Evolutionary conservation across 2,888 invertebrate species (phyloP), one percentile per base, ranked within the genome.

Genomic region (Xanthostigma xanthostigma): DNA sequence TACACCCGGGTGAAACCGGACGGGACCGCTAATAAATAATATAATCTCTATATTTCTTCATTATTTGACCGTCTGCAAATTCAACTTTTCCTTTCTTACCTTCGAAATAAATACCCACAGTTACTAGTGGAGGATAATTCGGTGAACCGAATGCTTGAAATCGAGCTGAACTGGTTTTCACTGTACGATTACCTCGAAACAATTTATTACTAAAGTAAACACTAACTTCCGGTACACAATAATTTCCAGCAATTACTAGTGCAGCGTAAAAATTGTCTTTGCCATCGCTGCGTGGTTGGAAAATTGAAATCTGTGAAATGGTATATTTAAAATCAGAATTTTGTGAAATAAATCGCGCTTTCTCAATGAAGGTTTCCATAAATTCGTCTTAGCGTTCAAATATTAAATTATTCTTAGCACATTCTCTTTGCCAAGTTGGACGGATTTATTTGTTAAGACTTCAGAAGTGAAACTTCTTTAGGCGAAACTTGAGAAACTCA

Each of bases 261-360:
- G 96, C 88, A 0, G 88, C 82, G 12, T 94, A 77, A 53, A 97
- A 88, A 64, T 97, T 97, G 57, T 93, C 90, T 53, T 88, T 77
- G 1, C 95, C 97, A 62, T 97, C 97, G 57, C 88, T 93, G 17
- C 95, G 77, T 0, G 87, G 80, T 63, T 96, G 94, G 62, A 93
- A 94, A 55, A 97, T 86, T 3, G 96, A 93, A 55, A 95, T 86
- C 82, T 91, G 63, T 35, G 58, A 56, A 35, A 47, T 46, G 38
- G 39, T 6, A 27, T 27, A 27, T 27, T 6, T 2, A 40, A 3
- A 14, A n/a, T 45, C n/a, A 27, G 17, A n/a, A 34, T 12, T 12
- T n/a, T 37, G 33, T 17, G n/a, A 2, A 35, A 45, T 8, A 14
- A 47, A 27, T 43, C 11, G n/a, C 8, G n/a, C 46, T 33, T 13